Evolutionary conservation across 92 coral and sea anemone species (phyloP).

Genomic region (Porites divaricata): DNA sequence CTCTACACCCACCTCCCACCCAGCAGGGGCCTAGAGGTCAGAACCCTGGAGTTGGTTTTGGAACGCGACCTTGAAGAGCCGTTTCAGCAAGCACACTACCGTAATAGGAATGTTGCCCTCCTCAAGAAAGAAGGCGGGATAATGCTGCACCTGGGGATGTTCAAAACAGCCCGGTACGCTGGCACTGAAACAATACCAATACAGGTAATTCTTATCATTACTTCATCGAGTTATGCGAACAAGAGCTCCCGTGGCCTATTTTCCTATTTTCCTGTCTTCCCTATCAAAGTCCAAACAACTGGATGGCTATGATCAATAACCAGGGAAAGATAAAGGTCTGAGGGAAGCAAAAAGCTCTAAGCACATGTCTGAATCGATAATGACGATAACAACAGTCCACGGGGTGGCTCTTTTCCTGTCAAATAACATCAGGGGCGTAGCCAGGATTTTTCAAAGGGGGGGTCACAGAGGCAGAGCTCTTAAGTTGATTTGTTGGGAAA

Average conservation of each 20-base stretch:
- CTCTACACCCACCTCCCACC: background rate
- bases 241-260: background rate
- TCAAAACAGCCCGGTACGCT: background rate
- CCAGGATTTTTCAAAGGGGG: too few species aligned
- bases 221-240: background rate
- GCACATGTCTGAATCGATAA: too few species aligned
- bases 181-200: background rate
- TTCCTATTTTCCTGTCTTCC: background rate
- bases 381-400: too few species aligned
- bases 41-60: background rate
- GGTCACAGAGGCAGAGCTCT: too few species aligned
- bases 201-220: background rate
- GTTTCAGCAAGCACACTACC: background rate
- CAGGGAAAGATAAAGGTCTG: too few species aligned
- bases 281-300: too few species aligned
- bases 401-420: too few species aligned
- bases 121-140: background rate
- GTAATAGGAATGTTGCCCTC: background rate
- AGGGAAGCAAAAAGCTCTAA: background rate
- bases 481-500: too few species aligned
- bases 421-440: too few species aligned
- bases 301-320: too few species aligned
- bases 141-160: background rate
- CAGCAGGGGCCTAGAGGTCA: background rate
- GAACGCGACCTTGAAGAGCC: background rate